Conservation (phyloP, 2,113 vertebrate species). For the Corythornis madagascariensis region DNA sequence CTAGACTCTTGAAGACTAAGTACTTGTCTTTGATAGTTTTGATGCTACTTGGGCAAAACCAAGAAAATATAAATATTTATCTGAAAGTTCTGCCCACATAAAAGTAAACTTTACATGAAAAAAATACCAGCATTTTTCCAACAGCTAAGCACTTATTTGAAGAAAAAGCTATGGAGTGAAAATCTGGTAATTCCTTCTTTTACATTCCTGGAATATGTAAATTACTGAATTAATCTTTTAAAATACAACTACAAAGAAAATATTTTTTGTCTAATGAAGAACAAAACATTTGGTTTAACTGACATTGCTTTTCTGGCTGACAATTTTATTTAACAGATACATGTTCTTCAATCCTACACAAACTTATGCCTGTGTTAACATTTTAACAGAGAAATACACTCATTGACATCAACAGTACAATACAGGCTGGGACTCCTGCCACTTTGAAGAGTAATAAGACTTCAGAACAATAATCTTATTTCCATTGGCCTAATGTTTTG, state of each 20-base stretch:
- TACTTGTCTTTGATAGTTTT: background rate
- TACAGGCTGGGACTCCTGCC: background rate
- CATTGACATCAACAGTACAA: background rate
- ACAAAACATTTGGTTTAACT: background rate
- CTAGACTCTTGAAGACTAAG: background rate
- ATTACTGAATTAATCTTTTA: background rate
- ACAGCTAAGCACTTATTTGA: background rate
- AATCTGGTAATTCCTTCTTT: background rate
- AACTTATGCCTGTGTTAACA: background rate
- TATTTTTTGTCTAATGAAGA: background rate
- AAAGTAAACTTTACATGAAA: background rate
- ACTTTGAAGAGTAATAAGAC: background rate
- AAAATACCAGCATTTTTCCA: background rate
- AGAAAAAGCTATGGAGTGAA: background rate
- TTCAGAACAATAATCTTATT: too few species aligned
- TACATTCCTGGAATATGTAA: background rate
- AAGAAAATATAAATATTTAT: background rate
- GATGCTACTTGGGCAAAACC: background rate
- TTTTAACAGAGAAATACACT: background rate
- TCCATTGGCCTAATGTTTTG: too few species aligned
- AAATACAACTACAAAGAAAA: background rate
- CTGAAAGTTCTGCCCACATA: background rate
- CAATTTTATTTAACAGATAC: background rate
- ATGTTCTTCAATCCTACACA: background rate
- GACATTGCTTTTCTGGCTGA: background rate